These are phyloP conservation scores for Myxocyprinus asiaticus DNA, from an alignment of 2,113 vertebrate genomes.

Conservation along the genomic window DNA sequence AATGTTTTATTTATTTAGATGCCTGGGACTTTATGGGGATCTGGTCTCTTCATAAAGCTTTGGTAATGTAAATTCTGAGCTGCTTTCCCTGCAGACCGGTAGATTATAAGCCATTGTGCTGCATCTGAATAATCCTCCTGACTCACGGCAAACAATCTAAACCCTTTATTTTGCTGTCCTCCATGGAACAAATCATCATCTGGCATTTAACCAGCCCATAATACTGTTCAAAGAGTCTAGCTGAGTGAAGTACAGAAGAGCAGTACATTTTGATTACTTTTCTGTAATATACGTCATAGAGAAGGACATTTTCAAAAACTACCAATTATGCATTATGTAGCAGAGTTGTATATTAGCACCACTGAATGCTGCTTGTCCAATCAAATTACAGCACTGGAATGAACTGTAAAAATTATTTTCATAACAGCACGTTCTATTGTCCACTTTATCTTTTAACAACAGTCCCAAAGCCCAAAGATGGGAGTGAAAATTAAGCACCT, in stretches of 20 bases:
- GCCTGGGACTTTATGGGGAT: constrained; percentile 63
- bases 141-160: constrained; percentile 67
- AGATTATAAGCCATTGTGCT: constrained; percentile 78
- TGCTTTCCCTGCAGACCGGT: constrained; percentile 68
- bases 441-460: constrained; percentile 1
- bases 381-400: no score
- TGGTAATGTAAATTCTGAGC: constrained; percentile 63
- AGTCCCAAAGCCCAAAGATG: constrained; percentile 11
- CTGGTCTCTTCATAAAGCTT: constrained; percentile 63
- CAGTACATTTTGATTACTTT: constrained; percentile 25
- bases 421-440: neutral
- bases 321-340: no score
- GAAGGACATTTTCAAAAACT: neutral
- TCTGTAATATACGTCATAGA: neutral
- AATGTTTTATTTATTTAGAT: constrained; percentile 48
- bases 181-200: constrained; percentile 69
- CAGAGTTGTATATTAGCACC: no score
- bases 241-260: constrained; percentile 50
- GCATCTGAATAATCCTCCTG: constrained; percentile 74
- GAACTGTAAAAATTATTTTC: neutral
- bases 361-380: no score
- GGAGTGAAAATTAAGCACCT: constrained; percentile 25
- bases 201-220: constrained; percentile 76
- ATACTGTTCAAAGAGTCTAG: constrained; percentile 61
- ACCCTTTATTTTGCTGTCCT: constrained; percentile 72